Evolutionary conservation across 2,113 vertebrate genomes (phyloP), one percentile per base, ranked within the genome.

Genomic region (Aythya baeri): DNA sequence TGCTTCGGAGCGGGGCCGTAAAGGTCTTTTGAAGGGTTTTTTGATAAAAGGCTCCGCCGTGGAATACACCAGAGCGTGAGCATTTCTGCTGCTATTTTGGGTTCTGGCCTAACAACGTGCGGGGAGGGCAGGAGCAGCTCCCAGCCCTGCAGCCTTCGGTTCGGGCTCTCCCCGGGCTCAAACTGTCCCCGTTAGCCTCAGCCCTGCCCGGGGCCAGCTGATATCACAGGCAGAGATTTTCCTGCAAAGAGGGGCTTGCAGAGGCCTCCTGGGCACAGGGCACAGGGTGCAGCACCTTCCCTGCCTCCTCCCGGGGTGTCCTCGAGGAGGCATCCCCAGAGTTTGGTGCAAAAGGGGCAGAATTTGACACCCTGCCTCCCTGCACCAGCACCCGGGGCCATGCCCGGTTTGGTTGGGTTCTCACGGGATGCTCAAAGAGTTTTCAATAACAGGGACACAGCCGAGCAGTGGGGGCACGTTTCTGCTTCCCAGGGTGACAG

Each of bases 101-200:
- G 44, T 41, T 59, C 43, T 27, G 57, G 34, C n/a, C 59, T 29
- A 29, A 50, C 20, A 55, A 27, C 14, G 26, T 34, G 23, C 46
- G 1, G 3, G 32, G 36, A 73, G 3, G 5, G 5, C 17, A 31
- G 79, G 29, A n/a, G 36, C 6, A 7, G 68, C 17, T 75, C n/a
- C 7, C 6, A 8, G 23, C 71, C 52, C 2, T 0, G 18, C 34
- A 21, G 43, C 52, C 23, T 23, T 26, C 4, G 2, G 9, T 59
- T 22, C 1, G 4, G 31, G 36, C 11, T 52, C 23, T 9, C n/a
- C 23, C 13, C 1, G 8, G 1, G 22, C 11, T 58, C 8, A 1
- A 62, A 38, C 2, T 2, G 4, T n/a, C 8, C 46, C 4, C 1
- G 36, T 29, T 62, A 50, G 32, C 21, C 27, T 31, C 54, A 31